Conservation (phyloP, 2,888 invertebrate genomes). For the Calameuta idolon region DNA sequence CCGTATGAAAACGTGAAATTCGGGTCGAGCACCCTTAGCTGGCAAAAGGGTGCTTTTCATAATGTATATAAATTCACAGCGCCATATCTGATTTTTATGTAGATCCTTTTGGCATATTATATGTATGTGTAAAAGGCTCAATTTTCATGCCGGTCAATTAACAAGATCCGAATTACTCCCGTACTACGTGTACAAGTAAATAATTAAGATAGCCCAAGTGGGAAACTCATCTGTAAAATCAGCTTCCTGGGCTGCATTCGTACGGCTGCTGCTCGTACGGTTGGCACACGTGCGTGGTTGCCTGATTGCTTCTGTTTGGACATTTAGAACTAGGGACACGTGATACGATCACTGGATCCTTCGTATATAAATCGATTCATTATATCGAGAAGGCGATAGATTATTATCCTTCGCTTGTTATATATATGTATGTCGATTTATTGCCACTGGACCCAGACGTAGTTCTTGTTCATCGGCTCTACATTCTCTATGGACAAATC, state of each 20-base stretch:
- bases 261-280: slow-evolving; percentile 11
- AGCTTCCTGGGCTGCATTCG: neutral
- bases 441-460: slow-evolving; percentile 10
- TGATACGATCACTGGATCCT: slow-evolving; percentile 27
- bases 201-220: slow-evolving; percentile 43
- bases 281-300: slow-evolving; percentile 21
- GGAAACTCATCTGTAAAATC: slow-evolving; percentile 19
- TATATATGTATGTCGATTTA: slow-evolving; percentile 38
- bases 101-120: no score
- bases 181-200: neutral
- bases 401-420: slow-evolving; percentile 46
- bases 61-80: neutral
- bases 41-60: neutral
- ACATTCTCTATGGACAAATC: neutral
- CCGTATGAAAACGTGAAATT: neutral
- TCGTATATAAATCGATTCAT: slow-evolving; percentile 50
- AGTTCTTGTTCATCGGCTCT: neutral
- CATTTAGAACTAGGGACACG: slow-evolving; percentile 24
- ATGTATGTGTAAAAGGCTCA: no score
- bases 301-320: slow-evolving; percentile 4
- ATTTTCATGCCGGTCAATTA: no score
- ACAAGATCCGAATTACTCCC: no score
- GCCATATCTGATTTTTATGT: neutral
- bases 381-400: slow-evolving; percentile 44
- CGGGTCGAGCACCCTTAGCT: neutral